These are phyloP conservation scores for Otus scops DNA, from an alignment of 2,797 vertebrate species.

Conservation along the genomic window DNA sequence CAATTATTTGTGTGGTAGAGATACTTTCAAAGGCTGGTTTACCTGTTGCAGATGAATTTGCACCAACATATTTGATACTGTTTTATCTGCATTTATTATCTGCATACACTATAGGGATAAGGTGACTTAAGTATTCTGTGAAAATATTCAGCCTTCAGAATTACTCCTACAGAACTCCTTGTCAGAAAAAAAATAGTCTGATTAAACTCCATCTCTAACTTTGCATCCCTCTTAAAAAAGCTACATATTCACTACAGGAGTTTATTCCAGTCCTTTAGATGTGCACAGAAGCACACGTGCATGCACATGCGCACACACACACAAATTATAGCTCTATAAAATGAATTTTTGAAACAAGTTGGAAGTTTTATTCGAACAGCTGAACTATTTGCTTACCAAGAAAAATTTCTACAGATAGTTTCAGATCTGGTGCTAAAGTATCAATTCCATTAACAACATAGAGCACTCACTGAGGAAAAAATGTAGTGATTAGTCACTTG, in stretches of 20 bases:
- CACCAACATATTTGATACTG: not conserved
- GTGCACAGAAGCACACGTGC: not conserved
- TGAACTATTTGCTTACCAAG: not conserved
- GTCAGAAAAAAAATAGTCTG: not conserved
- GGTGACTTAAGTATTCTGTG: not conserved
- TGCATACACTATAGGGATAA: not conserved
- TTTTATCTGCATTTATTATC: not conserved
- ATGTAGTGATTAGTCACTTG: not conserved
- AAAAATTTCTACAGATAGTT: not conserved
- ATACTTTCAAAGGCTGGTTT: not conserved
- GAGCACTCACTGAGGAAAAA: not conserved
- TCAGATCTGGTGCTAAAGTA: not conserved
- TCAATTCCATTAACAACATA: not conserved
- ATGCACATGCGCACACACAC: accelerated
- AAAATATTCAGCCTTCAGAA: not conserved
- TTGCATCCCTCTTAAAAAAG: not conserved
- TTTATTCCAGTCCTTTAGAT: not conserved
- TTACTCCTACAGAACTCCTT: not conserved
- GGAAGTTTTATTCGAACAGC: not conserved
- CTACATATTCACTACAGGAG: not conserved
- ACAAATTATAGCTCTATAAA: not conserved
- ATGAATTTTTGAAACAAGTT: not conserved
- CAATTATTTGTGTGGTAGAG: not conserved
- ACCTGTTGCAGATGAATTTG: not conserved
- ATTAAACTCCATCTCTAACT: not conserved